Conservation (phyloP, 1,140 invertebrate genomes). For the Cotesia vestalis region DNA sequence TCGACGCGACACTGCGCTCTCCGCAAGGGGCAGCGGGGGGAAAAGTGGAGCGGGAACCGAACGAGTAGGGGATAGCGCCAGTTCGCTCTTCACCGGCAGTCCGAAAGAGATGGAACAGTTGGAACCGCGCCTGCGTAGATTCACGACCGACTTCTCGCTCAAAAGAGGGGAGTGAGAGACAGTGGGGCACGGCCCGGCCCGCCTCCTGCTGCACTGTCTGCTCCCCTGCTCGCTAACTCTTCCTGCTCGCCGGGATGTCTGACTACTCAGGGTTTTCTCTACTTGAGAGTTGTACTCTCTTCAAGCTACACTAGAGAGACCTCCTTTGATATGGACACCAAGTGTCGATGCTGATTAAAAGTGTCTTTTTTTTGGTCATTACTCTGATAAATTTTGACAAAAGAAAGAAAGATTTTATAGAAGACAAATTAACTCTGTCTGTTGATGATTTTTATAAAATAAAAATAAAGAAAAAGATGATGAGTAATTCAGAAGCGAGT, state of each 20-base stretch:
- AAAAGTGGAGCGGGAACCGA: constrained; percentile 33
- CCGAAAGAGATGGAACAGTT: neutral
- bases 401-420: too few species aligned
- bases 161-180: constrained; percentile 22
- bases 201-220: constrained; percentile 52
- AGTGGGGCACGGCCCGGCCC: constrained; percentile 26
- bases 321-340: neutral
- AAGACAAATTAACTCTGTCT: too few species aligned
- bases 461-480: too few species aligned
- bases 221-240: constrained; percentile 29
- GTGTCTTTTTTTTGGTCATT: too few species aligned
- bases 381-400: too few species aligned
- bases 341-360: too few species aligned
- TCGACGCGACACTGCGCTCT: constrained; percentile 77
- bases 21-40: constrained; percentile 49
- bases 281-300: constrained; percentile 27
- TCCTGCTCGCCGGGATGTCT: constrained; percentile 45
- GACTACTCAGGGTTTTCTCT: constrained; percentile 44
- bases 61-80: constrained; percentile 7
- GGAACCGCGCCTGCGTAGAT: neutral
- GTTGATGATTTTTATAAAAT: too few species aligned
- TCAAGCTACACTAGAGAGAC: neutral
- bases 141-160: constrained; percentile 2
- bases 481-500: too few species aligned
- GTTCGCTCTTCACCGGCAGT: too few species aligned